Base-by-base conservation (phyloP, 1,140 invertebrate species). In the Homalodisca vitripennis region DNA sequence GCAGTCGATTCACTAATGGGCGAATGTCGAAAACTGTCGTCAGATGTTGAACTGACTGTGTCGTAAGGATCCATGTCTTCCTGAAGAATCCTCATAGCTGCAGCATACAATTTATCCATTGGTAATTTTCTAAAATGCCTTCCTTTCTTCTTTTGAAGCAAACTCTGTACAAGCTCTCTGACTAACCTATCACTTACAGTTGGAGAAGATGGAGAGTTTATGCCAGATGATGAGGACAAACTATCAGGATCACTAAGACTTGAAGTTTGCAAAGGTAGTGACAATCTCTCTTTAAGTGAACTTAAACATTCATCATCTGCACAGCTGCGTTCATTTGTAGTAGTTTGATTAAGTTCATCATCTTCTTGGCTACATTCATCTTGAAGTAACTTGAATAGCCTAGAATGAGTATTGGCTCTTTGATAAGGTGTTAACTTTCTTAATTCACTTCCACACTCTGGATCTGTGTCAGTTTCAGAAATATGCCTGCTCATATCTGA, bases 401-500 rank as follows among this genome's bases (percentile, higher is more conserved):
- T 81, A 17, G 88, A 90, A 78, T 91, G 89, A 3, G 89, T 90
- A 48, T 88, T 84, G 1, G 88, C 89, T 63, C 89, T 78, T 76
- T 89, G 84, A 74, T 88, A 91, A 65, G 82, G 81, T 3, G 80
- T 83, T 67, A 84, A 79, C 72, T 85, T 87, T 17, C 80, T 82
- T n/a, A 82, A 73, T 69, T 84, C 82, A 1, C 82, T 78, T 27
- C 72, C 70, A 65, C 81, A 82, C 41, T 89, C 88, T 1, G 85
- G 84, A 67, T 88, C 87, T 0, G 86, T 86, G 57, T 88, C 87
- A 10, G 82, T 84, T 73, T 89, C 88, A 0, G 88, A 89, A 68
- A 89, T 83, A 68, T 87, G 85, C 41, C 87, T 80, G 71, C 88
- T 89, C 75, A 89, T 83, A 74, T 90, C 88, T 0, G 86, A 87